Conservation (phyloP, 2,888 invertebrate genomes). For the Brachylomia viminalis region DNA sequence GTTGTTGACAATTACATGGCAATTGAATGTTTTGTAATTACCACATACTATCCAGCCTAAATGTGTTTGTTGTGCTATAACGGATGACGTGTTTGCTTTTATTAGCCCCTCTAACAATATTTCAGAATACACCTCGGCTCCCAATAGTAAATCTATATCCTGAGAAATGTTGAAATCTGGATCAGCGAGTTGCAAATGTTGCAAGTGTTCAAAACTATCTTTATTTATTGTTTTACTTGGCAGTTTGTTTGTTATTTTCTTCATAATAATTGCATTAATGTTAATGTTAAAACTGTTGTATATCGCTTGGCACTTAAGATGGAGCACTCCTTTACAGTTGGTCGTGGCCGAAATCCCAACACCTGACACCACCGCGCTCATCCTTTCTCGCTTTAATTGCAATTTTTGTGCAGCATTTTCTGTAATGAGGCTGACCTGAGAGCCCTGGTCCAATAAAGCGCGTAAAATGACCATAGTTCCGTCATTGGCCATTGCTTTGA, state of each 20-base stretch:
- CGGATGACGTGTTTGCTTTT: conserved; percentile 5
- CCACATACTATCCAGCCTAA: conserved; percentile 16
- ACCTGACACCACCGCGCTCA: conserved; percentile 6
- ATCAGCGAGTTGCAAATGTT: conserved; percentile 13
- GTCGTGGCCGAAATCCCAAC: background rate
- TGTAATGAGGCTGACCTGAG: background rate
- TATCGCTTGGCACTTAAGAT: conserved; percentile 1
- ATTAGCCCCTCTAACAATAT: conserved; percentile 7
- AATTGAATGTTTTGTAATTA: conserved; percentile 9
- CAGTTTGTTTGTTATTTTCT: conserved; percentile 5
- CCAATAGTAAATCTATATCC: background rate
- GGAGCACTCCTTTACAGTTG: background rate
- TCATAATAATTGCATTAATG: conserved; percentile 5
- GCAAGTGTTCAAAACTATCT: background rate
- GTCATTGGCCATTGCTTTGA: conserved; percentile 2
- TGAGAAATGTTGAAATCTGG: background rate
- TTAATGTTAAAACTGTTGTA: background rate
- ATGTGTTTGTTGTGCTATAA: conserved; percentile 3
- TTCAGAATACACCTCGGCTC: background rate
- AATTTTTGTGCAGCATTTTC: conserved; percentile 8
- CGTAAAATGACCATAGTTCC: background rate
- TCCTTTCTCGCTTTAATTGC: background rate
- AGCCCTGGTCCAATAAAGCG: background rate
- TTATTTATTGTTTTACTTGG: conserved; percentile 3
- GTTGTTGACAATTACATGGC: conserved; percentile 9